These are phyloP conservation scores for Stigmatopora nigra DNA, from an alignment of 2,113 vertebrate species.

Conservation along the genomic window DNA sequence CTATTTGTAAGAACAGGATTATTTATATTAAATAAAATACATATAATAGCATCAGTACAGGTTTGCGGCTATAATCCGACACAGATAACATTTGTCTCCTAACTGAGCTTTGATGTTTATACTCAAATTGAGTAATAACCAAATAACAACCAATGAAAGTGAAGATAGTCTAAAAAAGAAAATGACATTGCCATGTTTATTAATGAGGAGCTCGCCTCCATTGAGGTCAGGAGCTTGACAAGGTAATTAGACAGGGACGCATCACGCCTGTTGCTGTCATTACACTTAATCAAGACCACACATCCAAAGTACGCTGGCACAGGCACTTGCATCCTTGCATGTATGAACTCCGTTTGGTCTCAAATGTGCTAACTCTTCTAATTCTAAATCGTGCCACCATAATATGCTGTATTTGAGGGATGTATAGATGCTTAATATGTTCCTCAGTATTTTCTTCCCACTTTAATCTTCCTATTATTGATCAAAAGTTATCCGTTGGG, in stretches of 20 bases:
- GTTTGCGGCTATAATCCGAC: not conserved
- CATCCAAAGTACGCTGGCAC: constrained; percentile 6
- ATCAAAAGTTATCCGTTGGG: constrained; percentile 39
- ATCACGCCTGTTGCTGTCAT: constrained; percentile 13
- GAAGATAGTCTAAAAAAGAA: not conserved
- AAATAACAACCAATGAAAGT: not conserved
- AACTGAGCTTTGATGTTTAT: no score
- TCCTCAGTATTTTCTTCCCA: constrained; percentile 29
- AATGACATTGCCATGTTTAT: constrained; percentile 50
- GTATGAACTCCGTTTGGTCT: not conserved
- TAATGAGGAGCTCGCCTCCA: constrained; percentile 34
- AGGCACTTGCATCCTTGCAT: not conserved
- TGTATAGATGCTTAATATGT: constrained; percentile 4
- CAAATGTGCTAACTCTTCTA: not conserved
- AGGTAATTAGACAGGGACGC: constrained; percentile 31
- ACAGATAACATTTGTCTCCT: not conserved
- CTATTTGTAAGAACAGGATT: not conserved
- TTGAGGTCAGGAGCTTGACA: constrained; percentile 22
- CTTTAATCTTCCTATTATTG: constrained; percentile 42
- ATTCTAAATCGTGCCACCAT: not conserved
- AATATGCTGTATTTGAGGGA: constrained; percentile 3
- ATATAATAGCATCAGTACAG: not conserved
- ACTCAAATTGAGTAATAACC: no score
- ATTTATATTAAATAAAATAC: not conserved
- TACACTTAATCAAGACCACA: constrained; percentile 15